Conservation (phyloP, 2,888 invertebrate species). For the Stenoptilia bipunctidactyla region DNA sequence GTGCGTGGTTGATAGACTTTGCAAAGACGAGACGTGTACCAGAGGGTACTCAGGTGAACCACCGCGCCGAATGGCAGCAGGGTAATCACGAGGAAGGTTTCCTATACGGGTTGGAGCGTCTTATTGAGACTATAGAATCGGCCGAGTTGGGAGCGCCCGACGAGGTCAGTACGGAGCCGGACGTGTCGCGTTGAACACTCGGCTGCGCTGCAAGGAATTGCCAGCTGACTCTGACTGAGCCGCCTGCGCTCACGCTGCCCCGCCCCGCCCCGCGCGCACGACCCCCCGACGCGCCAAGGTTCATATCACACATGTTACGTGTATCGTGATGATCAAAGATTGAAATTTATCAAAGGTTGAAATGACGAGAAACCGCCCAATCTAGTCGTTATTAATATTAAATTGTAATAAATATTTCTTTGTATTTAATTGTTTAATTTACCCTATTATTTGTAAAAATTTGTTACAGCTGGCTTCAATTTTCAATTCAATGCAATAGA, state of each 20-base stretch:
- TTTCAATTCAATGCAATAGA: too few species aligned
- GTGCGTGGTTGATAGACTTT: constrained; percentile 98
- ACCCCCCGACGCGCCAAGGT: too few species aligned
- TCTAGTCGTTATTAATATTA: too few species aligned
- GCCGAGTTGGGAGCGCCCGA: constrained; percentile 44
- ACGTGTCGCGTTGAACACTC: constrained; percentile 56
- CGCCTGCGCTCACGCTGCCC: constrained; percentile 21
- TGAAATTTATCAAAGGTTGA: too few species aligned
- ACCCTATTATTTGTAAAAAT: too few species aligned
- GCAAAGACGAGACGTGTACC: constrained; percentile 90
- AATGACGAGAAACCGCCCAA: too few species aligned
- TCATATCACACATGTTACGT: too few species aligned
- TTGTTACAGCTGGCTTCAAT: too few species aligned
- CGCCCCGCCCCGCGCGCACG: constrained; percentile 20
- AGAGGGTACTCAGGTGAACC: constrained; percentile 77
- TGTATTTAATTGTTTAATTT: too few species aligned
- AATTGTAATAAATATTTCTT: too few species aligned
- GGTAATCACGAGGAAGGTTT: constrained; percentile 99
- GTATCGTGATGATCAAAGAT: too few species aligned
- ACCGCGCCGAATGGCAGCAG: constrained; percentile 85
- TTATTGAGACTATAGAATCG: constrained; percentile 77
- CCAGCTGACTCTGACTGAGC: constrained; percentile 31
- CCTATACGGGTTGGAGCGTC: constrained; percentile 90
- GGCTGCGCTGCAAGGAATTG: constrained; percentile 42
- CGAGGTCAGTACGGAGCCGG: constrained; percentile 58